A percentile compares a stretch with the other conserved stretches of the same genome.
Evolutionary conservation across 2,113 vertebrate genomes (phyloP).

Genomic region (Cromileptes altivelis): DNA sequence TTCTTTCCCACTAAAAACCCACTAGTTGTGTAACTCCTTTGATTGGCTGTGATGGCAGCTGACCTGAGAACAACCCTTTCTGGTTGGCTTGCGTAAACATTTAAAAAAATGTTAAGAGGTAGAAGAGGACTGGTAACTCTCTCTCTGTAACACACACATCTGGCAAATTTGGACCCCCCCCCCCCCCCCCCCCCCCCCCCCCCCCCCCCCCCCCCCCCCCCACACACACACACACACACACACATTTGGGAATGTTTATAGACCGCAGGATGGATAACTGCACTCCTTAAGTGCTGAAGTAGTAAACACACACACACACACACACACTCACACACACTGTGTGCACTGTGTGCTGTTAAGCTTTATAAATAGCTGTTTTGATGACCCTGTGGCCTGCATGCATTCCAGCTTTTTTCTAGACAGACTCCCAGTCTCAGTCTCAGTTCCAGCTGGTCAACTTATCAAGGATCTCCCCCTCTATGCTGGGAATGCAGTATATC

Average conservation of each 20-base stretch:
- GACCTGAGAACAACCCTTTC: conserved; percentile 12
- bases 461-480: not conserved
- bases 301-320: not conserved
- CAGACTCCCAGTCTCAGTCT: conserved; percentile 7
- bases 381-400: conserved; percentile 21
- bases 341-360: not conserved
- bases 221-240: not conserved
- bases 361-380: conserved; percentile 37
- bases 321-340: conserved; percentile 3
- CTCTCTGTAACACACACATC: no score
- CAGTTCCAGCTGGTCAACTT: conserved; percentile 9
- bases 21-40: not conserved
- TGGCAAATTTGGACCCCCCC: no score
- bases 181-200: no score
- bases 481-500: not conserved
- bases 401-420: conserved; percentile 25
- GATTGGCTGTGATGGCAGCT: conserved; percentile 3
- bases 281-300: not conserved
- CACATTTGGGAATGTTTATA: conserved; percentile 34
- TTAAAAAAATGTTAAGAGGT: conserved; percentile 21
- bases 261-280: not conserved
- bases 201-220: no score
- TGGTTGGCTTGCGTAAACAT: conserved; percentile 21
- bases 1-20: no score
- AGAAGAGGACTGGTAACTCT: not conserved